phyloP scores from a whole-genome alignment of 2,797 vertebrate genomes.

The Schizothorax lantsangensis region DNA sequence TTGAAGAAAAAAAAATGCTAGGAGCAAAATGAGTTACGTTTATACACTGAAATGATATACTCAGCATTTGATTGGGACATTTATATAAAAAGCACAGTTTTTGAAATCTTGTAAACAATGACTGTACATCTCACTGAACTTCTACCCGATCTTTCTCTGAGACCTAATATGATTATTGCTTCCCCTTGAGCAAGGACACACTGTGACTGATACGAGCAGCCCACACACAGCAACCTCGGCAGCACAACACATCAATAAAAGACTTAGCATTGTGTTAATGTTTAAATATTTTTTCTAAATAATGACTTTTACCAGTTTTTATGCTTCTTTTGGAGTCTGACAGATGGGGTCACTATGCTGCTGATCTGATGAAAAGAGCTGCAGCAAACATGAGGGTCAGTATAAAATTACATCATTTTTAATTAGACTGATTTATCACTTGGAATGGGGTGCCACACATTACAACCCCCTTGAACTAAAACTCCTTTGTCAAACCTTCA shows the following conservation, averaged over 20 bases:
- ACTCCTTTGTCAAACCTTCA: not conserved
- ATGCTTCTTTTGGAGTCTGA: not conserved
- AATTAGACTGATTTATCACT: not conserved
- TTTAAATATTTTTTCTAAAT: not conserved
- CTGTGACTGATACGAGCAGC: conserved; percentile 64
- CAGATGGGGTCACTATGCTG: not conserved
- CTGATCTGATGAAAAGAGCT: not conserved
- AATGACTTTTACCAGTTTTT: not conserved
- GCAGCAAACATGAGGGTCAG: not conserved
- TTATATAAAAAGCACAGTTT: conserved; percentile 20
- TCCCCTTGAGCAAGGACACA: conserved; percentile 64
- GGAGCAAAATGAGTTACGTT: conserved; percentile 52
- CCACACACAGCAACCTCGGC: conserved; percentile 58
- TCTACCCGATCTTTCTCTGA: conserved; percentile 16
- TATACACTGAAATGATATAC: conserved; percentile 29
- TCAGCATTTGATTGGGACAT: not conserved
- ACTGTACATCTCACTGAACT: conserved; percentile 59
- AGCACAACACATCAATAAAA: conserved; percentile 53
- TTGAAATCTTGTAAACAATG: conserved; percentile 45
- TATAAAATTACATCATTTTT: not conserved
- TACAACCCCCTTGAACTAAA: not conserved
- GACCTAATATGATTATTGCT: conserved; percentile 54
- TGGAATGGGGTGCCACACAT: not conserved
- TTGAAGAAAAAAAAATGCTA: conserved; percentile 38
- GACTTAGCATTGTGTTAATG: conserved; percentile 53